Evolutionary conservation across 1,140 invertebrate genomes (phyloP).

Genomic region (Sycophaga agraensis): DNA sequence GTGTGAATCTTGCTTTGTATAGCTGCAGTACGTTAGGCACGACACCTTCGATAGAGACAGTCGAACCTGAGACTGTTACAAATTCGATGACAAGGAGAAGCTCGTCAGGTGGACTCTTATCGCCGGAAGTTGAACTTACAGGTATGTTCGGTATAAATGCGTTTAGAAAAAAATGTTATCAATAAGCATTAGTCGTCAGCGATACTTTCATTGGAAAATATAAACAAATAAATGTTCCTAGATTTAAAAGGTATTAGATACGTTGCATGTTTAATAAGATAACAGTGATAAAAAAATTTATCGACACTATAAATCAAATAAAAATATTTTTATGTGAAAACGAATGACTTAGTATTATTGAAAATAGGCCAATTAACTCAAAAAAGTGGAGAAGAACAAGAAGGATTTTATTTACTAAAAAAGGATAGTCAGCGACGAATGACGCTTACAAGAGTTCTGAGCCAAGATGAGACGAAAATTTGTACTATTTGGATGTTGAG

Average conservation of each 20-base stretch:
- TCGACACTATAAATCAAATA: background rate
- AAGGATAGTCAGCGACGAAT: conserved; percentile 94
- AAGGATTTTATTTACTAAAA: conserved; percentile 93
- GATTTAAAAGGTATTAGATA: too few species aligned
- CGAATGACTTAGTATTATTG: background rate
- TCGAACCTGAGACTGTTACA: conserved; percentile 62
- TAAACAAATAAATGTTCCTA: too few species aligned
- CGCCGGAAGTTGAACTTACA: conserved; percentile 70
- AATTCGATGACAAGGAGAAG: conserved; percentile 68
- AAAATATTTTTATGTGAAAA: background rate
- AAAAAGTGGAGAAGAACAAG: conserved; percentile 71
- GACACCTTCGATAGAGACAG: conserved; percentile 70
- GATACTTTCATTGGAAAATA: too few species aligned
- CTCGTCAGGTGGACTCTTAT: conserved; percentile 76
- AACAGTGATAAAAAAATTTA: too few species aligned
- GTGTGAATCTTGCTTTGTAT: conserved; percentile 3
- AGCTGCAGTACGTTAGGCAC: conserved; percentile 61
- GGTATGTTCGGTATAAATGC: conserved; percentile 32
- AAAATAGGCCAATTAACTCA: conserved; percentile 45
- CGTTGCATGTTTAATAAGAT: too few species aligned
- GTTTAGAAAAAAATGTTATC: background rate
- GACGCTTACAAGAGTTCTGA: conserved; percentile 87
- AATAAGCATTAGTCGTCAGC: too few species aligned
- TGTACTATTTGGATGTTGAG: conserved; percentile 81
- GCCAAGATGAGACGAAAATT: conserved; percentile 84